Evolutionary conservation across 2,888 invertebrate species (phyloP).

Genomic region (Troglohyphantes excavatus): DNA sequence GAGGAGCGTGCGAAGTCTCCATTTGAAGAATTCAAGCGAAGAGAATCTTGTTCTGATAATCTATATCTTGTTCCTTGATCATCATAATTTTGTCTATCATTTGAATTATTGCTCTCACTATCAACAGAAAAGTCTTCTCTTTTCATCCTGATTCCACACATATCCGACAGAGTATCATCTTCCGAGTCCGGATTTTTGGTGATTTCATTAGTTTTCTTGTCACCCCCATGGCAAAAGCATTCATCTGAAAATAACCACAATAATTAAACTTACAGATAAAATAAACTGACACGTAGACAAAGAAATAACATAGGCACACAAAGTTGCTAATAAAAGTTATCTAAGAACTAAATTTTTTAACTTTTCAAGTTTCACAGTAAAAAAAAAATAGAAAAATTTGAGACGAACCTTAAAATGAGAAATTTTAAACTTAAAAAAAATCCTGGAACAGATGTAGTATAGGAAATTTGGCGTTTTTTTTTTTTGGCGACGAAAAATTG

Average conservation of each 20-base stretch:
- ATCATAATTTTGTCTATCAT: background rate
- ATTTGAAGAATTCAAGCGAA: conserved; percentile 24
- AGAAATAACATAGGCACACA: too few relatives aligned
- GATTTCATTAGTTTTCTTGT: background rate
- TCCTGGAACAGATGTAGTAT: too few relatives aligned
- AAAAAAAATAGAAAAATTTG: too few relatives aligned
- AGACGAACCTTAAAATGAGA: too few relatives aligned
- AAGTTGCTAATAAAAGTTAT: too few relatives aligned
- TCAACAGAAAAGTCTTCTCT: background rate
- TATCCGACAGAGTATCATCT: background rate
- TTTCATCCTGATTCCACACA: background rate
- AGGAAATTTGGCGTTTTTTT: too few relatives aligned
- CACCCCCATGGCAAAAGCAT: background rate
- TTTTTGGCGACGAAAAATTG: too few relatives aligned
- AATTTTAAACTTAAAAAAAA: too few relatives aligned
- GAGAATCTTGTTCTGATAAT: background rate
- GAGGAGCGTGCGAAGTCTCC: conserved; percentile 41
- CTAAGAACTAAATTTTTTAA: too few relatives aligned
- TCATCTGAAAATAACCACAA: background rate
- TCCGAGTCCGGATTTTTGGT: background rate
- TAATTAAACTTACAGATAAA: background rate
- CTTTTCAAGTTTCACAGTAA: too few relatives aligned
- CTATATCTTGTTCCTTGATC: conserved; percentile 9
- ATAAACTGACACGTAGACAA: background rate
- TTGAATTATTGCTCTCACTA: background rate